phyloP scores from a whole-genome alignment of 92 coral and sea anemone species.

The Pocillopora meandrina region DNA sequence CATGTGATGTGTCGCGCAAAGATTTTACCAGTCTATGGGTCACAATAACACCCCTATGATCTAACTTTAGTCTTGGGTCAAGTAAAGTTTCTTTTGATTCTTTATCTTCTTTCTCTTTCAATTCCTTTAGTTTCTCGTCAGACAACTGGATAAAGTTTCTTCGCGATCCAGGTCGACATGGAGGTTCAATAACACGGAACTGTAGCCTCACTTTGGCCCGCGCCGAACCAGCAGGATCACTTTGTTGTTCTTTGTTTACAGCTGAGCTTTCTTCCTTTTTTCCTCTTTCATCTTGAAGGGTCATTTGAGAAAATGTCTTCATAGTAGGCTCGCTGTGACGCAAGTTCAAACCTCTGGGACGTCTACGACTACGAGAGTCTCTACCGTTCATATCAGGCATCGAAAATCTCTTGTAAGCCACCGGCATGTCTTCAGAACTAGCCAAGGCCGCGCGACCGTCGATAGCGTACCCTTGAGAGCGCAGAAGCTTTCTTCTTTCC shows the following conservation, averaged over 20 bases:
- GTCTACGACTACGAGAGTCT: not conserved
- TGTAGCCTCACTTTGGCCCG: conserved; percentile 34
- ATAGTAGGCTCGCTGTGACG: not conserved
- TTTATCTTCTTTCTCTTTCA: conserved; percentile 28
- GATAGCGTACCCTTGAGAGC: conserved; percentile 30
- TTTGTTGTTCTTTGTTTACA: not conserved
- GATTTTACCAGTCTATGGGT: conserved; percentile 12
- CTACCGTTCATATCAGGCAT: conserved; percentile 7
- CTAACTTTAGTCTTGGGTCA: conserved; percentile 22
- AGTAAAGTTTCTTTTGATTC: conserved; percentile 10
- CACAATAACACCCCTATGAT: conserved; percentile 28
- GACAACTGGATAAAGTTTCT: conserved; percentile 62
- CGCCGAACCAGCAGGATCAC: not conserved
- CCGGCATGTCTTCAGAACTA: not conserved
- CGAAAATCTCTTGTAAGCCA: conserved; percentile 29
- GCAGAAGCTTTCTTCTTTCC: conserved; percentile 59
- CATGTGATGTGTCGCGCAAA: conserved; percentile 7
- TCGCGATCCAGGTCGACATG: conserved; percentile 64
- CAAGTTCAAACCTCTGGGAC: not conserved
- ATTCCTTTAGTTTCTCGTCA: conserved; percentile 43
- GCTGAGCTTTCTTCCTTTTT: not conserved
- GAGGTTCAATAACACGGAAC: conserved; percentile 68
- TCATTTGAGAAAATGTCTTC: conserved; percentile 19
- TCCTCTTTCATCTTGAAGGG: conserved; percentile 4
- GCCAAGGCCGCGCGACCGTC: conserved; percentile 10